Evolutionary conservation across 53 echinoderm and acorn worm species (phyloP).

Genomic region (Holothuria scabra): DNA sequence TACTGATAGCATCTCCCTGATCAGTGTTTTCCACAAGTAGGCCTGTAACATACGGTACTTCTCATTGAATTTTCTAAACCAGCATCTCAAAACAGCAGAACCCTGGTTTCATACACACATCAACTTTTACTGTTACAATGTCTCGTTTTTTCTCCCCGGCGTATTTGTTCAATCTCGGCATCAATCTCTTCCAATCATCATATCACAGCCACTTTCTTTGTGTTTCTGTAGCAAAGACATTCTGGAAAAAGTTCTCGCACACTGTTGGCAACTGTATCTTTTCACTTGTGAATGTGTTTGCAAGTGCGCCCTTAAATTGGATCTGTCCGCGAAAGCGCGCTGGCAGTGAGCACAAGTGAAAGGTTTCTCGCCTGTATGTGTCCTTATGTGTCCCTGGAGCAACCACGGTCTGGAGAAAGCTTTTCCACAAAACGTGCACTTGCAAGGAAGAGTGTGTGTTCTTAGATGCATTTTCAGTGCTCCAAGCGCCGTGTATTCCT

Average conservation of each 20-base stretch:
- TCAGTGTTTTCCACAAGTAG: too few relatives aligned
- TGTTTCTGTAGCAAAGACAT: conserved; percentile 91
- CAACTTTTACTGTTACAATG: too few relatives aligned
- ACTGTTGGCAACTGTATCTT: conserved; percentile 81
- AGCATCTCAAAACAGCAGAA: too few relatives aligned
- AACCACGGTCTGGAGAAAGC: conserved; percentile 93
- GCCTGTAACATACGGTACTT: too few relatives aligned
- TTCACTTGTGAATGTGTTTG: conserved; percentile 96
- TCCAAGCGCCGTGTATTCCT: conserved; percentile 91
- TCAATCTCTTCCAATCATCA: conserved; percentile 11
- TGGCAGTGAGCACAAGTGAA: conserved; percentile 84
- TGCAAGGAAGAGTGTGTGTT: conserved; percentile 92
- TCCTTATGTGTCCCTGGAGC: conserved; percentile 93
- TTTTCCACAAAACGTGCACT: conserved; percentile 91
- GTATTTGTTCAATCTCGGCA: too few relatives aligned
- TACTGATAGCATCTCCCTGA: too few relatives aligned
- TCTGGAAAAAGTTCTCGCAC: conserved; percentile 88
- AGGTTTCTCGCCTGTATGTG: conserved; percentile 96
- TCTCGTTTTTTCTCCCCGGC: too few relatives aligned
- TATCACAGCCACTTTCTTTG: conserved; percentile 78
- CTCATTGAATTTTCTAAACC: too few relatives aligned
- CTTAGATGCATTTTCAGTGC: conserved; percentile 98
- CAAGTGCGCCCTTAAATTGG: conserved; percentile 91
- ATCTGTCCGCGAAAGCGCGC: conserved; percentile 94
- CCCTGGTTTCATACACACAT: too few relatives aligned